Percentiles rank a stretch among this genome's conserved stretches.
These are phyloP conservation scores for Sapajus apella DNA, from an alignment of 2,113 vertebrate species.

Conservation along the genomic window DNA sequence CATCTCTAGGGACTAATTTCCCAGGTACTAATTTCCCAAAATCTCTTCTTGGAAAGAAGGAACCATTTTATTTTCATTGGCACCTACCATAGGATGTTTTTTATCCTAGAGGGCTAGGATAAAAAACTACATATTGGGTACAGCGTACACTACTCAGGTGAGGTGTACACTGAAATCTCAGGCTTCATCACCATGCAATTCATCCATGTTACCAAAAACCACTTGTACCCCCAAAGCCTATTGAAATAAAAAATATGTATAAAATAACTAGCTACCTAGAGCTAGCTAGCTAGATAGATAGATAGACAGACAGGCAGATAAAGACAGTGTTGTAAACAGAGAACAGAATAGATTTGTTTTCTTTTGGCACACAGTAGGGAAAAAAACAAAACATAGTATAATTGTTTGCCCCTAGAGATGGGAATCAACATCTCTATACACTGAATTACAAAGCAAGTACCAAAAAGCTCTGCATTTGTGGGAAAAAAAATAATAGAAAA, in stretches of 20 bases:
- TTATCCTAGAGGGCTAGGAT: too few relatives aligned
- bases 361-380: background rate
- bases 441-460: constrained; percentile 16
- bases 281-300: too few relatives aligned
- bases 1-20: background rate
- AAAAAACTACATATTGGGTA: too few relatives aligned
- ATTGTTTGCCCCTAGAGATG: background rate
- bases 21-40: background rate
- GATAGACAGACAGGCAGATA: too few relatives aligned
- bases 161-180: too few relatives aligned
- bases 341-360: background rate
- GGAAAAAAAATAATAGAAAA: background rate
- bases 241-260: too few relatives aligned
- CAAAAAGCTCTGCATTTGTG: background rate
- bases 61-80: background rate
- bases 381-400: background rate
- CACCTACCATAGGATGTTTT: background rate
- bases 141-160: too few relatives aligned
- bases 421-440: background rate
- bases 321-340: background rate
- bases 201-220: too few relatives aligned
- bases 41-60: background rate
- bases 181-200: too few relatives aligned
- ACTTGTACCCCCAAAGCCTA: too few relatives aligned
- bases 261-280: too few relatives aligned